Percentiles rank a stretch among this genome's conserved stretches.
These are phyloP conservation scores for Lagopus muta DNA, from an alignment of 2,113 vertebrate species.

Conservation along the genomic window DNA sequence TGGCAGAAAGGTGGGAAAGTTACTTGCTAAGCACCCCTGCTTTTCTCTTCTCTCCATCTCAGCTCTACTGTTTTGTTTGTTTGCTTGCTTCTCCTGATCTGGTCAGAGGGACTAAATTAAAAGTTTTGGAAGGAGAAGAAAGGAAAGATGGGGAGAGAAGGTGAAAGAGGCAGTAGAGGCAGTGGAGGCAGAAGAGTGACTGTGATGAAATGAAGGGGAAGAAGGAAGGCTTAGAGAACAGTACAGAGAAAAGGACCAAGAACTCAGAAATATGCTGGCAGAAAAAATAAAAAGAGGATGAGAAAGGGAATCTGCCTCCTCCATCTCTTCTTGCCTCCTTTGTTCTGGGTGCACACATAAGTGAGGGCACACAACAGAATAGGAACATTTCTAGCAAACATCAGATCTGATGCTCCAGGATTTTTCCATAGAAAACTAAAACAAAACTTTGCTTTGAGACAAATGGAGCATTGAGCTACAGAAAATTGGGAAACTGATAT, in stretches of 20 bases:
- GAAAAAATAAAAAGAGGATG: background rate
- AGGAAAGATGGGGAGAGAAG: background rate
- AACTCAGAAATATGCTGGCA: background rate
- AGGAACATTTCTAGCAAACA: background rate
- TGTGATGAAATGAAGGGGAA: fast-evolving
- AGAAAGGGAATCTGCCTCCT: background rate
- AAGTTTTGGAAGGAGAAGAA: background rate
- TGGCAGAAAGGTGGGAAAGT: background rate
- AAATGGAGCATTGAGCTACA: background rate
- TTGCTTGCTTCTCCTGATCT: background rate
- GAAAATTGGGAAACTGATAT: background rate
- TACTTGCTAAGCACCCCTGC: background rate
- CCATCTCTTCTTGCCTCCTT: fast-evolving
- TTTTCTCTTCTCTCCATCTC: background rate
- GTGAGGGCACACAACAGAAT: fast-evolving
- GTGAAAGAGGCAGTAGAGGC: fast-evolving
- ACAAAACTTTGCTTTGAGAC: background rate
- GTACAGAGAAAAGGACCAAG: background rate
- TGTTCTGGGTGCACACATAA: background rate
- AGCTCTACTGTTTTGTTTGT: background rate
- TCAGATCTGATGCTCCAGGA: background rate
- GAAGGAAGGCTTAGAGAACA: background rate
- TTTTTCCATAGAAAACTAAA: background rate
- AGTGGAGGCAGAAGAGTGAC: fast-evolving
- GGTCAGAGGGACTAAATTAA: background rate